phyloP scores from a whole-genome alignment of 2,113 vertebrate genomes.

The Pelecanus crispus region DNA sequence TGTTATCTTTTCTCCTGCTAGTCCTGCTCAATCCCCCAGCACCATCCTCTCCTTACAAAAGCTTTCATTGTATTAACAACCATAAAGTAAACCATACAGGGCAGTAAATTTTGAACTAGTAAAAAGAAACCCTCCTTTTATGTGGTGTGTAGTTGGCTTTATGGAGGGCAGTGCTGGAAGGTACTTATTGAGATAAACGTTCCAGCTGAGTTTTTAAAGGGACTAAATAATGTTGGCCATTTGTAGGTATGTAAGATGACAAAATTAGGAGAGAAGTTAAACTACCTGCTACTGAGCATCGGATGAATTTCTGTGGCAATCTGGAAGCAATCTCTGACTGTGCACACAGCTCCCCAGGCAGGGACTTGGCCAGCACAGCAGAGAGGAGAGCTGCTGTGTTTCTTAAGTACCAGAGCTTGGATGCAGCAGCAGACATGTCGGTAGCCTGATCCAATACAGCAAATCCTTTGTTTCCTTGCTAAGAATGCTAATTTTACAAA shows the following conservation, averaged over 20 bases:
- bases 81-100: background rate
- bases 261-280: slow-evolving; percentile 18
- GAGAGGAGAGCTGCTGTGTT: background rate
- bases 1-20: background rate
- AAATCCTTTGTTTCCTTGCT: slow-evolving; percentile 53
- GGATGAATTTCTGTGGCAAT: background rate
- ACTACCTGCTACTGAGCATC: background rate
- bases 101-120: slow-evolving; percentile 18
- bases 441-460: slow-evolving; percentile 23
- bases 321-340: background rate
- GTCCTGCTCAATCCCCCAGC: background rate
- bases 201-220: slow-evolving; percentile 23
- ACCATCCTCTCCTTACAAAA: background rate
- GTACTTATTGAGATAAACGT: slow-evolving; percentile 30
- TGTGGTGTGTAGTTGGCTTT: background rate
- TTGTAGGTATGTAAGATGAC: background rate
- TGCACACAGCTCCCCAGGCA: background rate
- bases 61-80: slow-evolving; percentile 13
- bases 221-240: slow-evolving; percentile 8
- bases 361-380: background rate
- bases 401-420: background rate
- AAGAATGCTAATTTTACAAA: slow-evolving; percentile 37
- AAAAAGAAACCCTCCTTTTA: slow-evolving; percentile 17
- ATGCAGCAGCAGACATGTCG: background rate
- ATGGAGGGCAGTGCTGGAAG: background rate